Evolutionary conservation across 2,888 invertebrate genomes (phyloP), one percentile per base, ranked within the genome.

Genomic region (Amitus sp.): DNA sequence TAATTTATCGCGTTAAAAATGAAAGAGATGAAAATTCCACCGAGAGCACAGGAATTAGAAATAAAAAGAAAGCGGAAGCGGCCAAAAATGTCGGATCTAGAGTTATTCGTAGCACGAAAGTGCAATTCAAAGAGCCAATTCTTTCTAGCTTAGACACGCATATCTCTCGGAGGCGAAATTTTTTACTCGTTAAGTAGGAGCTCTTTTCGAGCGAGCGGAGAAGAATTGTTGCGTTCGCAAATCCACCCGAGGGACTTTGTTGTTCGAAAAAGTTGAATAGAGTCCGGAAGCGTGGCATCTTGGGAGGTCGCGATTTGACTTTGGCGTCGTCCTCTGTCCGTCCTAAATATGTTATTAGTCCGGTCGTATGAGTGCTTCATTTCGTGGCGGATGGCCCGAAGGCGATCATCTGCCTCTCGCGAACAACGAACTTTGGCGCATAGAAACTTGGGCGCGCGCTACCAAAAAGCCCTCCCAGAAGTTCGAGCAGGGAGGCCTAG

Each of bases 291-390:
- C 79, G 82, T 80, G 82, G 80, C 81, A 77, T 76, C 80, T 80
- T 81, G 82, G 82, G 81, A 80, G 82, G 80, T 81, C 81, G 81
- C 74, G 74, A 66, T 70, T 61, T 59, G 68, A 65, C 65, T 67
- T 53, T 66, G 67, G 70, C 72, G 70, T 71, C 69, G 75, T 73
- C 70, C n/a, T 71, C 73, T 73, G 70, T 70, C 72, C 71, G 71
- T 73, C 77, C 79, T 81, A 82, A 82, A 81, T 82, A 80, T 82
- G 80, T 82, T 82, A 82, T 82, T 82, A 82, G 80, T 76, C 78
- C 74, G 79, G 77, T 80, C 80, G 79, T 82, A 80, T 82, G 82
- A 82, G 80, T 77, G 81, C 81, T 82, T 82, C 79, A 82, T 82
- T 82, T 80, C 74, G 77, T 75, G 76, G 79, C 73, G 77, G 75